Conservation (phyloP, 1,140 invertebrate genomes). For the Teleopsis dalmanni region DNA sequence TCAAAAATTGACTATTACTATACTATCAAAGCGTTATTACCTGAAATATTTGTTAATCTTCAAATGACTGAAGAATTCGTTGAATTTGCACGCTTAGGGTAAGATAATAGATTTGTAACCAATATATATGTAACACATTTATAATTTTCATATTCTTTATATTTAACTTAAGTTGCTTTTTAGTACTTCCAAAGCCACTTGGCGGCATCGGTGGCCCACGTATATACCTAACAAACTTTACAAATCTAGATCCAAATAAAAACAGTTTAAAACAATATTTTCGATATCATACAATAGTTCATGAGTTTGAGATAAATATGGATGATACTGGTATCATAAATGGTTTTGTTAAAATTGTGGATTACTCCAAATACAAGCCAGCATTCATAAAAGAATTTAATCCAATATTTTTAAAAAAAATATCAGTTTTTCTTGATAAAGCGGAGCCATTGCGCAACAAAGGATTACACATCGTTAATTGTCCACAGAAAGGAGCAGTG, state of each 20-base stretch:
- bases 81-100: slow-evolving; percentile 1
- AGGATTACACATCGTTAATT: slow-evolving; percentile 45
- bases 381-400: slow-evolving; percentile 43
- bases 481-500: slow-evolving; percentile 33
- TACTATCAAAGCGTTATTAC: slow-evolving; percentile 48
- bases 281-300: slow-evolving; percentile 29
- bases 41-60: slow-evolving; percentile 44
- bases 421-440: slow-evolving; percentile 36
- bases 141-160: not conserved
- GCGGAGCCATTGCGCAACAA: slow-evolving; percentile 46
- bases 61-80: slow-evolving; percentile 9
- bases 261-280: slow-evolving; percentile 26
- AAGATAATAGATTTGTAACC: not conserved
- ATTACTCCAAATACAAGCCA: slow-evolving; percentile 35
- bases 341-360: slow-evolving; percentile 42
- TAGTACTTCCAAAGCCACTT: slow-evolving; percentile 26
- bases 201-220: slow-evolving; percentile 42
- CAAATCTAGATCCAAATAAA: slow-evolving; percentile 39
- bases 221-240: slow-evolving; percentile 41
- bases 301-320: slow-evolving; percentile 29
- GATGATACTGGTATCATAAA: slow-evolving; percentile 24
- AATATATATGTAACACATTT: not conserved
- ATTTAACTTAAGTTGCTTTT: not conserved
- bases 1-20: slow-evolving; percentile 55
- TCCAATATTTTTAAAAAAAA: slow-evolving; percentile 43